Conservation (phyloP, 2,888 invertebrate species). For the Melipona beecheii region DNA sequence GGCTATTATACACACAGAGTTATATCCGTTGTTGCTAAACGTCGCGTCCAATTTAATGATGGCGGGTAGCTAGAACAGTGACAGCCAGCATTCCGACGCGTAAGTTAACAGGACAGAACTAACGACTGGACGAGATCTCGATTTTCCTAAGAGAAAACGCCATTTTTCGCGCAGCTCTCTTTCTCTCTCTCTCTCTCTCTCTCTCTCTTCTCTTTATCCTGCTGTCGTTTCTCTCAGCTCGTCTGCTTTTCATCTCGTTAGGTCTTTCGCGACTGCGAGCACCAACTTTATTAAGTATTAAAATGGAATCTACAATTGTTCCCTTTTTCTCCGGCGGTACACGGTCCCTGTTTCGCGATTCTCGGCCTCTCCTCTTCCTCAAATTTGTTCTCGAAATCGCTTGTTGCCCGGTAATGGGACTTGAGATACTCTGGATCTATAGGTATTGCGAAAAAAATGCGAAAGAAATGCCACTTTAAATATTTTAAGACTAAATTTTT, state of each 20-base stretch:
- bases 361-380: neutral
- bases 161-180: constrained; percentile 23
- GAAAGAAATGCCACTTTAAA: no score
- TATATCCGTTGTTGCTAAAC: constrained; percentile 34
- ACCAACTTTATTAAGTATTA: constrained; percentile 62
- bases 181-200: neutral
- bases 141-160: constrained; percentile 38
- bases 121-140: constrained; percentile 44
- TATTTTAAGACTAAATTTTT: no score
- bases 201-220: neutral
- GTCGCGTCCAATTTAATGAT: constrained; percentile 40
- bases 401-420: neutral
- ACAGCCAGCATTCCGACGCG: constrained; percentile 33
- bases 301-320: constrained; percentile 45
- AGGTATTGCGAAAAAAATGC: no score
- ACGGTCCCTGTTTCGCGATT: constrained; percentile 18
- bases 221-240: neutral
- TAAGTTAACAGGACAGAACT: constrained; percentile 42
- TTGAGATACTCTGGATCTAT: no score
- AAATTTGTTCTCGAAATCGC: constrained; percentile 24
- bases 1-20: constrained; percentile 6
- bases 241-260: constrained; percentile 45
- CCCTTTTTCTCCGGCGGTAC: constrained; percentile 4
- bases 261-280: constrained; percentile 41
- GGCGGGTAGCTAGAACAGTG: neutral